Conservation (phyloP, 2,888 invertebrate genomes). For the Craniophora ligustri region DNA sequence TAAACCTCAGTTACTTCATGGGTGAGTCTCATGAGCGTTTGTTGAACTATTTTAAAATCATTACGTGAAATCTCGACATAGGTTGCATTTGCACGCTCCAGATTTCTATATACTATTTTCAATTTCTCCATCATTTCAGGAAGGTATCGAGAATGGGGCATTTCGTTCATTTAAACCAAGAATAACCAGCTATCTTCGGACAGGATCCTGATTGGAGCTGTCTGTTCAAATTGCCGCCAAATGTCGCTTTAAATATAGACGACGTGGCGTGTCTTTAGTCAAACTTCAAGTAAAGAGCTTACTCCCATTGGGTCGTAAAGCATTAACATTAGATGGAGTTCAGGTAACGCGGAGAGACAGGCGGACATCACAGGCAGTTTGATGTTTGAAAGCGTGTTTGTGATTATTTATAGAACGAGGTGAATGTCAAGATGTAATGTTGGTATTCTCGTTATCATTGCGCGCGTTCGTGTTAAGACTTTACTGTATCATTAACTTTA, state of each 20-base stretch:
- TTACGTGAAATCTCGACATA: conserved; percentile 13
- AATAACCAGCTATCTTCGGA: conserved; percentile 47
- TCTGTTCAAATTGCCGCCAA: conserved; percentile 41
- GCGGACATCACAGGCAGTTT: conserved; percentile 27
- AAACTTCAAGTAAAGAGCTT: conserved; percentile 41
- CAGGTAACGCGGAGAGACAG: conserved; percentile 41
- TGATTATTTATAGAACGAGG: conserved; percentile 19
- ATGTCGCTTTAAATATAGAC: conserved; percentile 41
- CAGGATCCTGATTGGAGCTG: conserved; percentile 47
- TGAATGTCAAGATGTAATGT: conserved; percentile 10
- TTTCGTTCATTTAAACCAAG: conserved; percentile 36
- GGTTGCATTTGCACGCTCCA: conserved; percentile 30
- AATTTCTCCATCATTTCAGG: conserved; percentile 24
- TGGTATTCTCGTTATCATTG: conserved; percentile 22
- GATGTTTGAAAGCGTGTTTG: conserved; percentile 18
- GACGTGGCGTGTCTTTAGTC: conserved; percentile 26
- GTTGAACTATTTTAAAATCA: conserved; percentile 25
- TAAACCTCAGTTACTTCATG: neutral
- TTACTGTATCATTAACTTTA: conserved; percentile 20
- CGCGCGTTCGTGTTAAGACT: conserved; percentile 9
- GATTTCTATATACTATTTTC: conserved; percentile 31
- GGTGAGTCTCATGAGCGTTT: neutral
- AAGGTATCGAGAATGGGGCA: conserved; percentile 20
- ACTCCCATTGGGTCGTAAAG: conserved; percentile 40
- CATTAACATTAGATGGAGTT: conserved; percentile 37